These are phyloP conservation scores for Empidonax traillii DNA, from an alignment of 2,113 vertebrate species.

Conservation along the genomic window DNA sequence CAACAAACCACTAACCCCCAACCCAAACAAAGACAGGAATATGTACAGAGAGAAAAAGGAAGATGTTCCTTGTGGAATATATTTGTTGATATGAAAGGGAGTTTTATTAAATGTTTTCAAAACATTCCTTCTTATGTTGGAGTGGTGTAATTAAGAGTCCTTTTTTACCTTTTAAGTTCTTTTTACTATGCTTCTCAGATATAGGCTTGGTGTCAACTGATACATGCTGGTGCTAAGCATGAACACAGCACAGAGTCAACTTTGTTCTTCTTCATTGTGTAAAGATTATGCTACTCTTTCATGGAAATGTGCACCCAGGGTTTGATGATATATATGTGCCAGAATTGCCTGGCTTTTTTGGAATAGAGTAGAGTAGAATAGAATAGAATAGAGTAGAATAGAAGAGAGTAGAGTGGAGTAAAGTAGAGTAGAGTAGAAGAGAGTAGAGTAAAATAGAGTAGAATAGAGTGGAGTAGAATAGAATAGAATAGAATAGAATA, in stretches of 20 bases:
- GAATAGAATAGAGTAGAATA: too few relatives aligned
- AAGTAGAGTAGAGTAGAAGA: neutral
- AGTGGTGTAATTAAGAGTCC: fast-evolving
- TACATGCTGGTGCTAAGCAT: fast-evolving
- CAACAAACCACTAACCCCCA: neutral
- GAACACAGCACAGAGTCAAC: fast-evolving
- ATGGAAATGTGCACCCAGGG: fast-evolving
- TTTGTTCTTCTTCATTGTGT: neutral
- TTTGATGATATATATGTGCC: fast-evolving
- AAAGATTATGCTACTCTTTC: too few relatives aligned
- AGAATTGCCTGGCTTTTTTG: neutral
- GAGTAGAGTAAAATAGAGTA: neutral
- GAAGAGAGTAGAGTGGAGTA: too few relatives aligned
- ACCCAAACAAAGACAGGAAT: neutral
- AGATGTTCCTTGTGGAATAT: neutral
- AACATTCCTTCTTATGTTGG: neutral
- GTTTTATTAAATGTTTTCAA: neutral
- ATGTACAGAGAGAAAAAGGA: neutral
- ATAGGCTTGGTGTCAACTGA: fast-evolving
- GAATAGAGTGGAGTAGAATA: neutral
- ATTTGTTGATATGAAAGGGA: neutral
- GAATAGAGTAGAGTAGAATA: neutral
- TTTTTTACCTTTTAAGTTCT: neutral
- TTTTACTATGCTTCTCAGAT: fast-evolving
- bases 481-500: neutral